Percentiles rank a stretch among this genome's conserved stretches.
phyloP scores from a whole-genome alignment of 2,888 invertebrate genomes.

The Tethea ocularis region DNA sequence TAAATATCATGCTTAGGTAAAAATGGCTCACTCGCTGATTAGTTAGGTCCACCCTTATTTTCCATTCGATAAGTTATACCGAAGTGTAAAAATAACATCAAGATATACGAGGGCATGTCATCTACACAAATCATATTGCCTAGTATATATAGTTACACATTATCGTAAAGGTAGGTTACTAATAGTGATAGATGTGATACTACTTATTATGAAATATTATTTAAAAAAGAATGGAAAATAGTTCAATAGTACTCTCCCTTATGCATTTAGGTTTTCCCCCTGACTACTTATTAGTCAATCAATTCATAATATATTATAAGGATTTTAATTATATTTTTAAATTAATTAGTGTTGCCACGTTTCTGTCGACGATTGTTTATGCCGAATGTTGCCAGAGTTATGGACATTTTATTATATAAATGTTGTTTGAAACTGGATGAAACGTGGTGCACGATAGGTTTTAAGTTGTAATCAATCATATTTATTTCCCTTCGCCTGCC shows the following conservation, averaged over 20 bases:
- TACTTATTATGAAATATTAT: slow-evolving; percentile 61
- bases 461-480: slow-evolving; percentile 54
- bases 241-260: slow-evolving; percentile 57
- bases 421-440: slow-evolving; percentile 35
- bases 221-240: slow-evolving; percentile 59
- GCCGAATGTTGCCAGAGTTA: slow-evolving; percentile 58
- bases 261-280: slow-evolving; percentile 67
- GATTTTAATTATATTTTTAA: slow-evolving; percentile 48
- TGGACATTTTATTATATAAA: slow-evolving; percentile 34
- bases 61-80: slow-evolving; percentile 31
- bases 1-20: slow-evolving; percentile 40
- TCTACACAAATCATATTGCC: background rate
- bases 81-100: slow-evolving; percentile 29
- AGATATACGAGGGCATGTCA: slow-evolving; percentile 16
- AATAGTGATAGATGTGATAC: slow-evolving; percentile 70
- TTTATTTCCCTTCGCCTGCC: slow-evolving; percentile 55
- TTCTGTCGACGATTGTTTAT: slow-evolving; percentile 53
- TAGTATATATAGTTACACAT: slow-evolving; percentile 36
- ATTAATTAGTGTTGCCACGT: slow-evolving; percentile 52
- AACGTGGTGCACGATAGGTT: slow-evolving; percentile 46
- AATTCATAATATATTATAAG: slow-evolving; percentile 46
- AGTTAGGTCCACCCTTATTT: slow-evolving; percentile 42
- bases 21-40: slow-evolving; percentile 42
- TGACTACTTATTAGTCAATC: slow-evolving; percentile 52
- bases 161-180: slow-evolving; percentile 43